Percentiles rank a stretch among this genome's conserved stretches.
These are phyloP conservation scores for Poecilia picta DNA, from an alignment of 2,797 vertebrate species.

Conservation along the genomic window DNA sequence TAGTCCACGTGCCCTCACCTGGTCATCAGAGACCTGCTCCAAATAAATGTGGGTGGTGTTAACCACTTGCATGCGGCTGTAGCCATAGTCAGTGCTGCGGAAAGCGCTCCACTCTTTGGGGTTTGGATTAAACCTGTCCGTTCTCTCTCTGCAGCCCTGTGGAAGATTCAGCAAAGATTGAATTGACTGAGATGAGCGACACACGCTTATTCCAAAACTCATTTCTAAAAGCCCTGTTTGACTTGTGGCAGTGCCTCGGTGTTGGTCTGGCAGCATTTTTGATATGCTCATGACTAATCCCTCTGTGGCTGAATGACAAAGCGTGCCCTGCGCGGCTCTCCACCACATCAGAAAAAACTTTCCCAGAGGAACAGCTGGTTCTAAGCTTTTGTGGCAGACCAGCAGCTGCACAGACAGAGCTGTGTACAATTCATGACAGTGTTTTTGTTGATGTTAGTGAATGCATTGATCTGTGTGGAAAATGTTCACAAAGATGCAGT, in stretches of 20 bases:
- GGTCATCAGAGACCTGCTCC: slow-evolving; percentile 92
- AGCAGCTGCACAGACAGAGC: slow-evolving; percentile 47
- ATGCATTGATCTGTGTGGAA: slow-evolving; percentile 16
- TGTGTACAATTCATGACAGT: slow-evolving; percentile 40
- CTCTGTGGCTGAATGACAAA: slow-evolving; percentile 60
- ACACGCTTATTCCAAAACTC: slow-evolving; percentile 17
- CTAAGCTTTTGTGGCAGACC: slow-evolving; percentile 46
- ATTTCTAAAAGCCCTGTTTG: slow-evolving; percentile 38
- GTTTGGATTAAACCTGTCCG: slow-evolving; percentile 83
- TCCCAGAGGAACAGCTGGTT: slow-evolving; percentile 61
- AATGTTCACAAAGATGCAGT: slow-evolving; percentile 10
- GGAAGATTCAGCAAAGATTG: slow-evolving; percentile 27
- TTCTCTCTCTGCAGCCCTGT: slow-evolving; percentile 88
- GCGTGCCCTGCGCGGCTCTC: slow-evolving; percentile 43
- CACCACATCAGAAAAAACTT: slow-evolving; percentile 66
- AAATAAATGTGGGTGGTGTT: slow-evolving; percentile 87
- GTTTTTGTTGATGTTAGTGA: slow-evolving; percentile 51
- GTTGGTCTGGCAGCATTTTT: slow-evolving; percentile 46
- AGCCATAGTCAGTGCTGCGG: slow-evolving; percentile 88
- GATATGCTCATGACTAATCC: slow-evolving; percentile 66
- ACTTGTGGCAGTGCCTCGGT: slow-evolving; percentile 47
- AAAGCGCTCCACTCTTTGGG: slow-evolving; percentile 87
- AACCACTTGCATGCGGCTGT: slow-evolving; percentile 84
- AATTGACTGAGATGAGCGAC: slow-evolving; percentile 21
- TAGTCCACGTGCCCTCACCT: slow-evolving; percentile 75